Conservation (phyloP, 2,797 vertebrate species). For the Allobates femoralis region DNA sequence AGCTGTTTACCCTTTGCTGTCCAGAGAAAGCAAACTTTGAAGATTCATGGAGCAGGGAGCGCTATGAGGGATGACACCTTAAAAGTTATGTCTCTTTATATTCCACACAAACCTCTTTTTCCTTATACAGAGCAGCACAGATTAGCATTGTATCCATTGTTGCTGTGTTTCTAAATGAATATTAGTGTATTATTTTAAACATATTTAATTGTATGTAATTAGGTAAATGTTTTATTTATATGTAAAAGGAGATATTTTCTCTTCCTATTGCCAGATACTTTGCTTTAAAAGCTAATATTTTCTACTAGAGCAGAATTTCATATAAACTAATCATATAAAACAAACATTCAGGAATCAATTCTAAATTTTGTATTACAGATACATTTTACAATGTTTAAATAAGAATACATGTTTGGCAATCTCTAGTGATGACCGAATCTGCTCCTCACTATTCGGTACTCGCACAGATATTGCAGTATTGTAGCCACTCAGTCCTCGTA, state of each 20-base stretch:
- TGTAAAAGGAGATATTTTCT: background rate
- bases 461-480: too few relatives aligned
- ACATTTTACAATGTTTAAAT: too few relatives aligned
- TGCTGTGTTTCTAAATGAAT: background rate
- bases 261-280: background rate
- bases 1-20: slow-evolving; percentile 64
- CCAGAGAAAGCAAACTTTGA: slow-evolving; percentile 60
- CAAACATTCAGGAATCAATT: too few relatives aligned
- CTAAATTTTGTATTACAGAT: too few relatives aligned
- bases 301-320: background rate
- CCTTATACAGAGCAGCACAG: background rate
- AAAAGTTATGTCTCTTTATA: slow-evolving; percentile 19
- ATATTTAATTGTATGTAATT: too few relatives aligned
- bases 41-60: slow-evolving; percentile 58
- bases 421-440: too few relatives aligned
- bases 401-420: too few relatives aligned
- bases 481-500: too few relatives aligned
- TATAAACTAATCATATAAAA: background rate
- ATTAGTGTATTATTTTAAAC: background rate
- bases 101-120: background rate
- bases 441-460: too few relatives aligned
- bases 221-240: background rate
- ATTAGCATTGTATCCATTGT: background rate
- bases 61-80: slow-evolving; percentile 29
- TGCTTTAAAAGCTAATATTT: background rate